Conservation (phyloP, 53 echinoderm and acorn worm species). For the Arbacia lixula region DNA sequence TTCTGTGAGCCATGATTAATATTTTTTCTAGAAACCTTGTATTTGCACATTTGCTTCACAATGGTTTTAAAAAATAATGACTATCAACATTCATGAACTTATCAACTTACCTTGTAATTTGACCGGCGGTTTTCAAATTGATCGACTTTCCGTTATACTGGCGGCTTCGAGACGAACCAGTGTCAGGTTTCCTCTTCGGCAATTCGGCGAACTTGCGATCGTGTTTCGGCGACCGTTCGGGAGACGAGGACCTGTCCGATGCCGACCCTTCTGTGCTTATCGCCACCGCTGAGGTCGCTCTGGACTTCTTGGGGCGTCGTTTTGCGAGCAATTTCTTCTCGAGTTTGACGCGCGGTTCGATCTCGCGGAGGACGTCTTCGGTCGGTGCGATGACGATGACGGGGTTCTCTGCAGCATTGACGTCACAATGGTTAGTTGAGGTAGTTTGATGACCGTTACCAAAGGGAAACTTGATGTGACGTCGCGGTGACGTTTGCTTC, state of each 20-base stretch:
- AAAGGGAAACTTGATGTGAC: background rate
- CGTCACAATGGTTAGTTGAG: background rate
- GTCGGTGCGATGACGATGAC: constrained; percentile 10
- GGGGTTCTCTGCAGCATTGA: background rate
- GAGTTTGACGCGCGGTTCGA: background rate
- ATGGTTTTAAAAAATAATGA: background rate
- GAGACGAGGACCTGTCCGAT: too few relatives aligned
- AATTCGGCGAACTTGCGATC: too few relatives aligned
- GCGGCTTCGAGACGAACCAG: background rate
- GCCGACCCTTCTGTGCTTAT: too few relatives aligned
- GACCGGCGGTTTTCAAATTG: constrained; percentile 30
- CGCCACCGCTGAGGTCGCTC: too few relatives aligned
- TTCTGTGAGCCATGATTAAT: too few relatives aligned
- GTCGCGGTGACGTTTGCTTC: constrained; percentile 25
- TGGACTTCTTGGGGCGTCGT: too few relatives aligned
- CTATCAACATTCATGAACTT: background rate
- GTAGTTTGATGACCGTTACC: background rate
- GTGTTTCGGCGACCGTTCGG: constrained; percentile 1
- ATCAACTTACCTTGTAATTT: constrained; percentile 22
- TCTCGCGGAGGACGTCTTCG: background rate
- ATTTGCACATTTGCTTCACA: background rate
- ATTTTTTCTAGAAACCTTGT: too few relatives aligned
- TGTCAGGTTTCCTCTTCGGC: too few relatives aligned
- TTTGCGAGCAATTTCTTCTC: too few relatives aligned
- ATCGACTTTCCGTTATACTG: background rate